Evolutionary conservation across 2,113 vertebrate genomes (phyloP), one percentile per base, ranked within the genome.

Genomic region (Peromyscus leucopus): DNA sequence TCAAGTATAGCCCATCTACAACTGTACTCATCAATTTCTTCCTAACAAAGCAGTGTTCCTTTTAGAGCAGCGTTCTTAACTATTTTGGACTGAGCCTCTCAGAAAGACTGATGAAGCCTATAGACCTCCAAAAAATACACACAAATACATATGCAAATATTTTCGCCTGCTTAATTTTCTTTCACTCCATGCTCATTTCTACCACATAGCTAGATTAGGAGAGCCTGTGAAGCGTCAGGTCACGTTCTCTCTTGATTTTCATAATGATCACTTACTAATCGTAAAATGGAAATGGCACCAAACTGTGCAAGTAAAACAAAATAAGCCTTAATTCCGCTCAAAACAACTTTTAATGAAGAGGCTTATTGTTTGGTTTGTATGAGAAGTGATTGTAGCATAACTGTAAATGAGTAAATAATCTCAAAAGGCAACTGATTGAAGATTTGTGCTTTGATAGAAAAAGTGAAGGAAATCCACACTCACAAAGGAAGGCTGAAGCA

Each of bases 271-370:
- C 93, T 97, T 98, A 90, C 94, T 93, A 97, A 97, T 95, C 75
- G 0, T 93, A 90, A 96, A 92, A 97, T 94, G 67, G 94, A 94
- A 97, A 96, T 91, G 91, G 84, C 89, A 96, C 76, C 94, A 93
- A 96, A 96, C 93, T 90, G 75, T 93, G 91, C 80, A 55, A 89
- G 94, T 86, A 57, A 95, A 96, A 95, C 94, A 96, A 96, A 95
- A 90, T 82, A 86, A 71, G 71, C 89, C 95, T 94, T 85, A 80
- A 95, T 97, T 96, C 65, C 36, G 67, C 76, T 89, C 91, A 94
- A 93, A 97, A 85, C 94, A 95, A 96, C 89, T 96, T 96, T 93
- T 97, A 96, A 97, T 91, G 95, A 97, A 96, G 94, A 96, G 76
- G 95, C 65, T 96, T 86, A 94, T 92, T 94, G 94, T 97, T 97